phyloP scores from a whole-genome alignment of 2,113 vertebrate species.

The Rhodinocichla rosea region DNA sequence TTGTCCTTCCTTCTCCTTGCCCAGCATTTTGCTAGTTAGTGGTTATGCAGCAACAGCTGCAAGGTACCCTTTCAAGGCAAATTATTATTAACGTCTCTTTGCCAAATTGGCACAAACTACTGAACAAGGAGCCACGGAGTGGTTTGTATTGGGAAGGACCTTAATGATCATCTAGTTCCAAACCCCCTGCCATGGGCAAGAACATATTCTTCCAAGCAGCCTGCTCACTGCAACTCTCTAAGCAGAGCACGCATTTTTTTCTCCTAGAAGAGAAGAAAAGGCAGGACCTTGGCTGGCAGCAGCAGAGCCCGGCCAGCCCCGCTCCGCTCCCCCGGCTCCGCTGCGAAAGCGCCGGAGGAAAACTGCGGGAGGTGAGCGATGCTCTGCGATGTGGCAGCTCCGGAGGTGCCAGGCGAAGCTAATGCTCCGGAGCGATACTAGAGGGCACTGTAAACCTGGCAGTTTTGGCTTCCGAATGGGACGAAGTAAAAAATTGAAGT shows the following conservation, averaged over 20 bases:
- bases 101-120: neutral
- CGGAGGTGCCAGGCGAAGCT: neutral
- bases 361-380: neutral
- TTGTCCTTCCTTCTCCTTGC: slow-evolving; percentile 52
- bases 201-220: neutral
- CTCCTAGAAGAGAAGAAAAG: accelerated
- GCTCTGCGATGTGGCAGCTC: neutral
- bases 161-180: neutral
- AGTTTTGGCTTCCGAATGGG: slow-evolving; percentile 27
- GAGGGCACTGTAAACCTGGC: slow-evolving; percentile 65
- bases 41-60: slow-evolving; percentile 27
- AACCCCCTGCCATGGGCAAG: neutral
- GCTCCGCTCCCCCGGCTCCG: neutral
- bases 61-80: neutral
- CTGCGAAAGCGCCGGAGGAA: neutral
- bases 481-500: neutral
- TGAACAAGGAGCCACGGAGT: neutral
- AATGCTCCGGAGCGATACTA: slow-evolving; percentile 47
- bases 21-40: neutral
- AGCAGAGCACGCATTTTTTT: neutral
- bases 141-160: neutral
- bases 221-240: neutral
- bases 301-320: neutral
- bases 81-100: neutral
- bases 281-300: neutral